These are phyloP conservation scores for Eulithis testata DNA, from an alignment of 2,888 invertebrate species.

Conservation along the genomic window DNA sequence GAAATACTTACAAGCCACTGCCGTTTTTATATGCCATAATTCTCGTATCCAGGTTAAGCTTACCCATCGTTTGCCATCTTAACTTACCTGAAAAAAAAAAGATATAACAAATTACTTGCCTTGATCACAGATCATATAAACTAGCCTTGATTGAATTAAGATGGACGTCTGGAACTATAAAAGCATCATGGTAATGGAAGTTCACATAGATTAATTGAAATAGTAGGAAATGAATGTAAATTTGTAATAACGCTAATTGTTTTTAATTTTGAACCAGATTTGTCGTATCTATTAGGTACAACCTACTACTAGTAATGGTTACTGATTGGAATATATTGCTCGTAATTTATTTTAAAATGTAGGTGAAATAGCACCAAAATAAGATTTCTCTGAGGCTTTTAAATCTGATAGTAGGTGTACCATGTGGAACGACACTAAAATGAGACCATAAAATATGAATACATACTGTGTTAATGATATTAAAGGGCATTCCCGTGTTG, in stretches of 20 bases:
- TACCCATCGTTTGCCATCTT: conserved; percentile 6
- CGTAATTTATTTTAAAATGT: conserved; percentile 24
- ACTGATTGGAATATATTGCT: conserved; percentile 19
- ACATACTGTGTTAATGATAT: conserved; percentile 15
- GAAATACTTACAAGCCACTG: conserved; percentile 13
- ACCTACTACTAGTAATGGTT: conserved; percentile 7
- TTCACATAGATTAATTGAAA: conserved; percentile 47
- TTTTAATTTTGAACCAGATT: conserved; percentile 28
- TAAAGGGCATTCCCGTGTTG: conserved; percentile 1
- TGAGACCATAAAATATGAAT: conserved; percentile 23
- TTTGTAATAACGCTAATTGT: no score
- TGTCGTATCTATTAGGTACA: conserved; percentile 27
- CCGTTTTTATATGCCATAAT: conserved; percentile 6
- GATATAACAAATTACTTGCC: conserved; percentile 46
- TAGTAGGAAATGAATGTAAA: conserved; percentile 47
- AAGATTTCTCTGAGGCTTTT: conserved; percentile 23
- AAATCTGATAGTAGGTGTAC: conserved; percentile 16
- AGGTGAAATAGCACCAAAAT: conserved; percentile 23
- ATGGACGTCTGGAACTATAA: conserved; percentile 49
- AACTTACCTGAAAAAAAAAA: conserved; percentile 65
- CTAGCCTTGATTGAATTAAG: conserved; percentile 10
- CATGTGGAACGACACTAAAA: conserved; percentile 20
- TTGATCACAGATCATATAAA: conserved; percentile 4
- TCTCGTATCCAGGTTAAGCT: conserved; percentile 19
- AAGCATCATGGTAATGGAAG: conserved; percentile 47